Evolutionary conservation across 1,140 invertebrate genomes (phyloP), one percentile per base, ranked within the genome.

Genomic region (Scaptomyza hsui): DNA sequence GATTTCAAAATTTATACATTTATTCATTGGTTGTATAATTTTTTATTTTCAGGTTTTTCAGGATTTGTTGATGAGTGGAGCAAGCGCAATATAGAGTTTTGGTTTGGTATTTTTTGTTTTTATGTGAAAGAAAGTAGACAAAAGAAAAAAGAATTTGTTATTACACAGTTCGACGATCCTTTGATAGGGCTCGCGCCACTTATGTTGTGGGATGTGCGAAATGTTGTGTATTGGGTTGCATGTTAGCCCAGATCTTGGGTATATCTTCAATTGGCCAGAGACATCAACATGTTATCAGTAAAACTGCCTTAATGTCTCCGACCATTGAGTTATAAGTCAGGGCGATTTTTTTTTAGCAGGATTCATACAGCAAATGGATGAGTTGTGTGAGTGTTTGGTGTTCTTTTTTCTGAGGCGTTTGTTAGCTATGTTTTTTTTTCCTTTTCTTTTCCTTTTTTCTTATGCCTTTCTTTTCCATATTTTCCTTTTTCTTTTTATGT

Each of bases 81-180:
- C 82, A 88, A 86, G 82, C 82, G 72, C 82, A 82, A 68, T 86
- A 67, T 71, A 88, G 81, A 85, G 82, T 86, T 69, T 85, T 86
- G 47, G 68, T 75, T 78, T 74, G 72, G 49, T 67, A 71, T 75
- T 67, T 62, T 72, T 70, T 56, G 62, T 80, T 82, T 82, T 85
- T 76, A 72, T 76, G 76, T 76, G 72, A 83, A 83, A 83, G 81
- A 85, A 85, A 85, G 68, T 88, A 86, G 81, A 86, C 70, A 86
- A 86, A 88, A 86, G 81, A 88, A 86, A 85, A 85, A 86, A 86
- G 70, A 75, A 67, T 82, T 86, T 39, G 81, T 86, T 86, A 86
- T 88, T 86, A 88, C 82, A 81, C 82, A 82, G 82, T 65, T 82
- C 82, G 82, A 88, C 69, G 81, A 72, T 72, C 78, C 78, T 72